Conservation (phyloP, 2,797 vertebrate species). For the Monodelphis domestica region DNA sequence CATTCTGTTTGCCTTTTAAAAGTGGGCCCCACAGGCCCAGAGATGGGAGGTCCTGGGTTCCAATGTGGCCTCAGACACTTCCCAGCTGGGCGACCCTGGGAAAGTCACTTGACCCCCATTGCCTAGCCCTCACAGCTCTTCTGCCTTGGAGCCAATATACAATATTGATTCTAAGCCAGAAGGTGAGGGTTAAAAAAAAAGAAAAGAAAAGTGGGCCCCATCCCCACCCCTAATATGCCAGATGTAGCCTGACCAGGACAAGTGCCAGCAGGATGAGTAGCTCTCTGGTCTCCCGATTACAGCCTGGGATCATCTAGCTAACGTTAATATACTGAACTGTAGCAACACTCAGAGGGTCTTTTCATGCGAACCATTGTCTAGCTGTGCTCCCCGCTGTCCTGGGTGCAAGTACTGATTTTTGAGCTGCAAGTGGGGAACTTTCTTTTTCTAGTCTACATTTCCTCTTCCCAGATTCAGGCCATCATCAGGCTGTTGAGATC, state of each 20-base stretch:
- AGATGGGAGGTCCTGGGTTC: too few relatives aligned
- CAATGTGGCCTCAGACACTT: too few relatives aligned
- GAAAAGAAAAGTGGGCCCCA: too few relatives aligned
- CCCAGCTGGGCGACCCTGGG: too few relatives aligned
- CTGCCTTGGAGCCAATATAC: too few relatives aligned
- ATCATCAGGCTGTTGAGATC: not conserved
- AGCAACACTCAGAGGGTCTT: not conserved
- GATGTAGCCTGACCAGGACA: not conserved
- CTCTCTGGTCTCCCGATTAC: not conserved
- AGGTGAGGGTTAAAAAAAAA: too few relatives aligned
- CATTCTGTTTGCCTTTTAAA: not conserved
- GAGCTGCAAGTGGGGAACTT: not conserved
- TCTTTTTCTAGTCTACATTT: not conserved
- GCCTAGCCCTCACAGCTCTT: too few relatives aligned
- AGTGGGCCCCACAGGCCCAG: too few relatives aligned
- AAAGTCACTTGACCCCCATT: too few relatives aligned
- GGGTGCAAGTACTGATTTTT: not conserved
- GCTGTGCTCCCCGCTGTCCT: too few relatives aligned
- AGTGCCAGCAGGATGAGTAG: not conserved
- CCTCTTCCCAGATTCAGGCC: not conserved
- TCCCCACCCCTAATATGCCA: not conserved
- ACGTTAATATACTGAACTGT: not conserved
- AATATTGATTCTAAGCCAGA: too few relatives aligned
- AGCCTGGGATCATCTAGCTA: not conserved
- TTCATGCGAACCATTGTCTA: not conserved